Evolutionary conservation across 1,140 invertebrate species (phyloP).

Genomic region (Cyphomyrmex costatus): DNA sequence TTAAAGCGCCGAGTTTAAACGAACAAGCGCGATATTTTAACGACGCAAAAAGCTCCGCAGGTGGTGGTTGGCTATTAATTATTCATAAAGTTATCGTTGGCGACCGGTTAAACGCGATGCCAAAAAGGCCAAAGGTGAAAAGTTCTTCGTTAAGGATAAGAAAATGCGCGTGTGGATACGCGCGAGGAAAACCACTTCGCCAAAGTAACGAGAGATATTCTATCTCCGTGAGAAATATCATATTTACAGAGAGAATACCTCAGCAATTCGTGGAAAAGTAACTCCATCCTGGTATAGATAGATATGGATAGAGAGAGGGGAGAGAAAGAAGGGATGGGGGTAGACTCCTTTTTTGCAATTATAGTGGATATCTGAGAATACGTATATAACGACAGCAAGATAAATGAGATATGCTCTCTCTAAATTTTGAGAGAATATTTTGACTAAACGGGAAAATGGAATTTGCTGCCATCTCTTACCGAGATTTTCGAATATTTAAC

Average conservation of each 20-base stretch:
- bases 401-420: conserved; percentile 8
- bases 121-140: conserved; percentile 62
- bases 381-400: background rate
- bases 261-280: conserved; percentile 51
- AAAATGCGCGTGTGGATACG: conserved; percentile 39
- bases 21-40: conserved; percentile 61
- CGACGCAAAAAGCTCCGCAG: conserved; percentile 55
- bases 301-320: background rate
- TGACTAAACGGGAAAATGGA: conserved; percentile 8
- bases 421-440: conserved; percentile 6
- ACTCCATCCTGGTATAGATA: conserved; percentile 11
- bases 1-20: conserved; percentile 52
- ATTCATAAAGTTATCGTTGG: conserved; percentile 63
- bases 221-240: conserved; percentile 54
- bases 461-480: conserved; percentile 17
- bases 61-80: conserved; percentile 60
- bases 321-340: no score
- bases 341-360: conserved; percentile 32
- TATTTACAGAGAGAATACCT: conserved; percentile 49
- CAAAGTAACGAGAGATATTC: conserved; percentile 40
- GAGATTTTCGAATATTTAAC: conserved; percentile 40
- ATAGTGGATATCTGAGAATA: conserved; percentile 40
- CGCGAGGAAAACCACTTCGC: conserved; percentile 1
- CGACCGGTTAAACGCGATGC: conserved; percentile 54
- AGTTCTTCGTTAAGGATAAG: conserved; percentile 57